Percentiles rank a stretch among this genome's conserved stretches.
Conservation (phyloP, 2,113 vertebrate species). For the Tetrao urogallus region DNA sequence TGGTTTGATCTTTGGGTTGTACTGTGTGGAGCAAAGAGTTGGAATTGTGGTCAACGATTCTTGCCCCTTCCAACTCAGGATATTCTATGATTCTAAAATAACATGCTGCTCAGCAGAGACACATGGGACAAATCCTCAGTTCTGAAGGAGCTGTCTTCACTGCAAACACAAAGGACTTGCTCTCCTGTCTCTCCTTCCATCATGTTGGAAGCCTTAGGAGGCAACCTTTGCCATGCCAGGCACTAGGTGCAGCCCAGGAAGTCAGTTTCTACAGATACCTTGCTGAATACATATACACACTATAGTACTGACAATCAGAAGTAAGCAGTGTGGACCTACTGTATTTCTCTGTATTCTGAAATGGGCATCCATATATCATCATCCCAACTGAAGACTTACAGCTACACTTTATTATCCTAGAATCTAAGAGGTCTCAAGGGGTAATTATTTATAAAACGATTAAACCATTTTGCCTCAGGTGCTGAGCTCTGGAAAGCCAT, state of each 20-base stretch:
- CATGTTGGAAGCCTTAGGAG: background rate
- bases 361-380: background rate
- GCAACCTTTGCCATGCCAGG: fast-evolving
- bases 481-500: slow-evolving; percentile 43
- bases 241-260: fast-evolving
- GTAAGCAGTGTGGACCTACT: background rate
- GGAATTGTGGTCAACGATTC: no score
- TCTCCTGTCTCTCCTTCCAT: background rate
- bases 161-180: background rate
- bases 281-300: background rate
- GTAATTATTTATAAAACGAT: slow-evolving; percentile 50
- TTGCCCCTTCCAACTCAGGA: no score
- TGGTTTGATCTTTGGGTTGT: no score
- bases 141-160: background rate
- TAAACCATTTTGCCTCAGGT: slow-evolving; percentile 44
- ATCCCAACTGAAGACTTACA: background rate
- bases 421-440: slow-evolving; percentile 34
- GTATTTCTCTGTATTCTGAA: background rate
- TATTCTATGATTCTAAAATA: background rate
- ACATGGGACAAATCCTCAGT: background rate
- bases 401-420: slow-evolving; percentile 8
- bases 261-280: background rate
- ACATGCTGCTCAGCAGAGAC: background rate
- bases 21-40: no score
- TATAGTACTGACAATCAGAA: background rate